Base-by-base conservation (phyloP, 2,888 invertebrate species). In the Synanthedon vespiformis region DNA sequence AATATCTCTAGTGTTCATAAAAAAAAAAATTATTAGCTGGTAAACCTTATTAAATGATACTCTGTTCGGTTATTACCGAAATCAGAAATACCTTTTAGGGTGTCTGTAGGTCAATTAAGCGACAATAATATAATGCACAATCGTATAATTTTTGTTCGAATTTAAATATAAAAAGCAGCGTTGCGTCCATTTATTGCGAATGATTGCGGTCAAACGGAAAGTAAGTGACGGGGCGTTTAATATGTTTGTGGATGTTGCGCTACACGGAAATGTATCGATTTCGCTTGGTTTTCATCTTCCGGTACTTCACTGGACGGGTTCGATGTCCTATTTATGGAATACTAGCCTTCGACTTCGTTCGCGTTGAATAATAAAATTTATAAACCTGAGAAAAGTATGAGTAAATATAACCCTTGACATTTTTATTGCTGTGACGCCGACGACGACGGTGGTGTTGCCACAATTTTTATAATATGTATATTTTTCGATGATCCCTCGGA, bases 161-260 rank as follows among this genome's bases (percentile, higher is more conserved):
- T 62, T 58, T 56, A 57, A 62, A 60, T 54, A 61, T 55, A 8
- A 50, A 34, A 34, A 34, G 40, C 12, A 16, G 3, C 4, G 58
- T 53, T 53, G 56, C 57, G 58, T 61, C 57, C 59, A 63, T 68
- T 70, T 60, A 59, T 59, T 56, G 54, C 52, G 58, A 64, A 67
- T 68, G 65, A 67, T 64, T 60, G 61, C 54, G 57, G 56, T 60
- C 59, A 58, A 67, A 64, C 61, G 60, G 59, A 59, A 59, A 62
- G 56, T 57, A 50, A 48, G 53, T 55, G 52, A 34, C 34, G 34
- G 14, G 16, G 22, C 22, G 13, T 48, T 47, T 49, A 3, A 54
- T 55, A 54, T 50, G 40, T 55, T 54, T 51, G 22, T 34, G 54
- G 51, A 50, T 50, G 50, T 55, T 51, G 50, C 51, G 51, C 57